Conservation (phyloP, 2,797 vertebrate genomes). For the Takifugu ocellatus region DNA sequence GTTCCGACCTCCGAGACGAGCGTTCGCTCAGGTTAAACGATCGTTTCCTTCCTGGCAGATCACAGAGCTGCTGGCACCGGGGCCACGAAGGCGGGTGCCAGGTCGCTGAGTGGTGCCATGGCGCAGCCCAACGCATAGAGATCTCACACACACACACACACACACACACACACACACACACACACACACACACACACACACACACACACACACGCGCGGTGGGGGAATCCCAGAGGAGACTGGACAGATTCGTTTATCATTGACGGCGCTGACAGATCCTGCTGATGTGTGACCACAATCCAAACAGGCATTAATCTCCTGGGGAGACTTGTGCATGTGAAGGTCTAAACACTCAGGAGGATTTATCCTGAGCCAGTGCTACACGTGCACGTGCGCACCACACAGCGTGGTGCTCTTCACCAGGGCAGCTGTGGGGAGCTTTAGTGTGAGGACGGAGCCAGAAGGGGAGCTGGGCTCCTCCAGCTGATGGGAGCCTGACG, state of each 20-base stretch:
- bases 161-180: conserved; percentile 3
- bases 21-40: conserved; percentile 42
- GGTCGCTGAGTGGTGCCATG: neutral
- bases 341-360: conserved; percentile 46
- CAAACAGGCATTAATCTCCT: conserved; percentile 58
- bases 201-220: neutral
- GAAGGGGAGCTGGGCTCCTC: conserved; percentile 17
- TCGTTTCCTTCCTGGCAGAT: conserved; percentile 66
- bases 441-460: conserved; percentile 13
- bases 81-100: neutral
- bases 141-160: neutral
- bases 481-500: conserved; percentile 7
- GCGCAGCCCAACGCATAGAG: neutral
- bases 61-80: conserved; percentile 20
- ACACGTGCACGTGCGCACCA: neutral
- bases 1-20: conserved; percentile 27
- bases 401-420: conserved; percentile 41
- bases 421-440: conserved; percentile 33
- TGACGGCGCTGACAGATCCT: conserved; percentile 52
- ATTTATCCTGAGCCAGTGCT: conserved; percentile 28
- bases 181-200: conserved; percentile 16
- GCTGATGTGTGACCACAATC: conserved; percentile 66
- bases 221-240: conserved; percentile 36
- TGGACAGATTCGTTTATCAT: conserved; percentile 63
- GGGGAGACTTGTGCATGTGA: conserved; percentile 51